These are phyloP conservation scores for Tangara arthus DNA, from an alignment of 2,797 vertebrate species.

Conservation along the genomic window DNA sequence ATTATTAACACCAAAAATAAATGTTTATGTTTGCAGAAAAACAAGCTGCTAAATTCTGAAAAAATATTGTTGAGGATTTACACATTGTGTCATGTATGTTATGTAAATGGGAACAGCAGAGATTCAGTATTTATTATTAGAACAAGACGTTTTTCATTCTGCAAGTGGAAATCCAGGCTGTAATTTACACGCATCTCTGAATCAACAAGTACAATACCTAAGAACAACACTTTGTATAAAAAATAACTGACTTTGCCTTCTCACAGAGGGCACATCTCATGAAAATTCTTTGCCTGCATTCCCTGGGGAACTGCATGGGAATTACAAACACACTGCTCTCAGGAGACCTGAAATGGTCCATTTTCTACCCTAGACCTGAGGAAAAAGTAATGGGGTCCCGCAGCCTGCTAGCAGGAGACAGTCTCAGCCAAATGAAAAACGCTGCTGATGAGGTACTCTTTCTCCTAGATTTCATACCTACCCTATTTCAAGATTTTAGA, in stretches of 20 bases:
- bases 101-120: conserved; percentile 33
- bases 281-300: neutral
- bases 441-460: neutral
- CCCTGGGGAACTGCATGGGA: neutral
- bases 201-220: neutral
- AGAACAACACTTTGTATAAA: conserved; percentile 1
- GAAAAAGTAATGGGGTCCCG: neutral
- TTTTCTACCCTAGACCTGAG: neutral
- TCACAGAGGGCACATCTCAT: neutral
- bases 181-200: neutral
- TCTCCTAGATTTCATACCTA: neutral
- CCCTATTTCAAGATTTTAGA: conserved; percentile 15
- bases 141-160: conserved; percentile 24
- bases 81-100: conserved; percentile 45
- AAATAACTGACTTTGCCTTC: conserved; percentile 24
- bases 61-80: conserved; percentile 62
- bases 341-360: neutral
- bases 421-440: neutral
- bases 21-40: conserved; percentile 56
- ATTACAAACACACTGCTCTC: conserved; percentile 1
- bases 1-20: conserved; percentile 65
- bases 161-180: neutral
- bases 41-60: conserved; percentile 60
- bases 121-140: conserved; percentile 35
- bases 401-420: neutral